Base-by-base conservation (phyloP, 1,140 invertebrate species). In the Anadara kagoshimensis region DNA sequence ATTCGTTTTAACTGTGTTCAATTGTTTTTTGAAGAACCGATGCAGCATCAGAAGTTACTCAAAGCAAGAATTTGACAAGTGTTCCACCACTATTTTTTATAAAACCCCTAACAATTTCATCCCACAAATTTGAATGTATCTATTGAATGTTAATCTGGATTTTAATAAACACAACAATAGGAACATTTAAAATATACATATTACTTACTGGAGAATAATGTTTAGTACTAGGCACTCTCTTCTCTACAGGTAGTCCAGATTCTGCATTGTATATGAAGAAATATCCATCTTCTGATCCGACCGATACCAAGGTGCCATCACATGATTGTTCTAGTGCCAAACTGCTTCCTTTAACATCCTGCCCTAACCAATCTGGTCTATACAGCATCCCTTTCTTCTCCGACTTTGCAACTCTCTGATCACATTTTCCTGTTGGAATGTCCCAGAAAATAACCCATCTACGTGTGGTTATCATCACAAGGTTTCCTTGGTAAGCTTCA, bases 281-380 rank as follows among this genome's bases (percentile, higher is more conserved):
- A 59, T 80, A 86, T 11, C 85, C 85, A 73, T 86, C 85, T 56
- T 84, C 78, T 36, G 82, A 85, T 1, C 85, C 85, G 36, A 79
- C 59, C 12, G 76, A 80, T 18, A 82, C 24, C 18, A 73, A 77
- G 10, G 71, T 56, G 1, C 75, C 70, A 58, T 72, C 54, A 58
- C 57, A 57, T 12, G 76, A 78, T 8, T 59, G 73, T 20, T 64
- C 62, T n/a, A 83, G 61, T 24, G 66, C 47, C 18, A 59, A 68
- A 65, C 74, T 81, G 10, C 66, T 62, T 10, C 83, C 83, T 20
- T 61, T 63, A 29, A 74, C 65, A 12, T 69, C 65, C 2, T 75
- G 47, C 2, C 77, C 67, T 12, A 70, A 12, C 79, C 81, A 83
- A 20, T 74, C 58, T 3, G 83, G 79, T 12, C 80, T 71, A 68